phyloP scores from a whole-genome alignment of 2,113 vertebrate genomes.

The Micromys minutus region DNA sequence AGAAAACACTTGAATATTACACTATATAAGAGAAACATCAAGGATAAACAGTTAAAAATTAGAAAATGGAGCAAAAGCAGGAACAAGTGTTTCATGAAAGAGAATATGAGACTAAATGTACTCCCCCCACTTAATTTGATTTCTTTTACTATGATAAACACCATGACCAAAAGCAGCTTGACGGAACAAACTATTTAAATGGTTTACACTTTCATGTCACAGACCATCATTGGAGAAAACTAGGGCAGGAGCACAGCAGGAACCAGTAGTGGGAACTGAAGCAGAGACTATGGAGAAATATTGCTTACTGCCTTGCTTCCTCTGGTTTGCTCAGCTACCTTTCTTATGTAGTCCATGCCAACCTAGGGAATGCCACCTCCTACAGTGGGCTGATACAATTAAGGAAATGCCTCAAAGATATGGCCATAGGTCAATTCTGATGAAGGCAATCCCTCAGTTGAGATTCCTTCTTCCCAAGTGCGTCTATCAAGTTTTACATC shows the following conservation, averaged over 20 bases:
- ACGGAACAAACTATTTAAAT: neutral
- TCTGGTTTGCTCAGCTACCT: neutral
- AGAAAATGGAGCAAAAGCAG: neutral
- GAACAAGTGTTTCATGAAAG: neutral
- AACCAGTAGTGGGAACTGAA: neutral
- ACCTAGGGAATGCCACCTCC: neutral
- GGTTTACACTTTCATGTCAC: neutral
- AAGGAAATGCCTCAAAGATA: neutral
- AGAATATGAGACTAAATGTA: neutral
- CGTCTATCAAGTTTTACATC: neutral
- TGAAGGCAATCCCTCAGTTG: too few relatives aligned
- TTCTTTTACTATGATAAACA: neutral
- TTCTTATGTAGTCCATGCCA: neutral
- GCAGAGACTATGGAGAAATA: neutral
- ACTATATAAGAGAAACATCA: neutral
- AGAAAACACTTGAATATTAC: conserved; percentile 22
- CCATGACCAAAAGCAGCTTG: neutral
- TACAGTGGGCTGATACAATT: neutral
- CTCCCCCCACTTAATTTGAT: neutral
- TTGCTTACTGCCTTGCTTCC: neutral
- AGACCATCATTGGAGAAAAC: neutral
- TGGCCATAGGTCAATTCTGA: neutral
- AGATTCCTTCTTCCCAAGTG: neutral
- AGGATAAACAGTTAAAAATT: neutral
- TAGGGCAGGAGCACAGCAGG: neutral